Percentiles rank a stretch among this genome's conserved stretches.
phyloP scores from a whole-genome alignment of 2,888 invertebrate species.

The Aporophyla lueneburgensis region DNA sequence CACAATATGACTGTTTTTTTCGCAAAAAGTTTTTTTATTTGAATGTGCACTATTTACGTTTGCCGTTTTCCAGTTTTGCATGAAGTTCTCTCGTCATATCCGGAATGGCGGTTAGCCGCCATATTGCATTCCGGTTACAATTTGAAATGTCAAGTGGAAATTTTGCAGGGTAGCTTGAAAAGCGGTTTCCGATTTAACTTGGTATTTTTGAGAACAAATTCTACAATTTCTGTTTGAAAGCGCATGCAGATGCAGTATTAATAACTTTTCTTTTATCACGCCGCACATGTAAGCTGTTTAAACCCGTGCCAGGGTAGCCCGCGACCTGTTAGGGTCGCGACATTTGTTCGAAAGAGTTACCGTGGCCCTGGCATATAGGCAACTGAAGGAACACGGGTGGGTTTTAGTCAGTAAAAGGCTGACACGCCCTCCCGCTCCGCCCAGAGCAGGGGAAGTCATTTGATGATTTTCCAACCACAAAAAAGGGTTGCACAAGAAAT shows the following conservation, averaged over 20 bases:
- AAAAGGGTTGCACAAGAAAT: too few species aligned
- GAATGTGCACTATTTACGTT: constrained; percentile 31
- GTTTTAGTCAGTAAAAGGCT: too few species aligned
- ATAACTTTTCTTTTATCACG: too few species aligned
- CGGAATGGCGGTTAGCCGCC: constrained; percentile 21
- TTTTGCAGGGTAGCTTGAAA: not conserved
- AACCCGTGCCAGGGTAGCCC: too few species aligned
- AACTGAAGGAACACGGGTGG: too few species aligned
- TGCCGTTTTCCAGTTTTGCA: constrained; percentile 25
- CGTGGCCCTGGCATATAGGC: too few species aligned
- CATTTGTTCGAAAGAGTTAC: too few species aligned
- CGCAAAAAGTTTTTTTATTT: constrained; percentile 20
- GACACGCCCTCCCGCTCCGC: too few species aligned
- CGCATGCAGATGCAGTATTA: not conserved
- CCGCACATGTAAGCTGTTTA: too few species aligned
- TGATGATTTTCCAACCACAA: too few species aligned
- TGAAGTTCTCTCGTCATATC: constrained; percentile 31
- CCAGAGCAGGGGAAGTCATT: too few species aligned
- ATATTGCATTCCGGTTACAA: constrained; percentile 48
- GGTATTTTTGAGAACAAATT: not conserved
- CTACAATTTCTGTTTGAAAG: not conserved
- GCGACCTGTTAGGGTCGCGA: too few species aligned
- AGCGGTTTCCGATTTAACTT: not conserved
- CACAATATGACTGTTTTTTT: constrained; percentile 18
- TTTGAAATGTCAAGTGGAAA: constrained; percentile 16